phyloP scores from a whole-genome alignment of 2,888 invertebrate genomes.

The Lepetodrilus schrolli region DNA sequence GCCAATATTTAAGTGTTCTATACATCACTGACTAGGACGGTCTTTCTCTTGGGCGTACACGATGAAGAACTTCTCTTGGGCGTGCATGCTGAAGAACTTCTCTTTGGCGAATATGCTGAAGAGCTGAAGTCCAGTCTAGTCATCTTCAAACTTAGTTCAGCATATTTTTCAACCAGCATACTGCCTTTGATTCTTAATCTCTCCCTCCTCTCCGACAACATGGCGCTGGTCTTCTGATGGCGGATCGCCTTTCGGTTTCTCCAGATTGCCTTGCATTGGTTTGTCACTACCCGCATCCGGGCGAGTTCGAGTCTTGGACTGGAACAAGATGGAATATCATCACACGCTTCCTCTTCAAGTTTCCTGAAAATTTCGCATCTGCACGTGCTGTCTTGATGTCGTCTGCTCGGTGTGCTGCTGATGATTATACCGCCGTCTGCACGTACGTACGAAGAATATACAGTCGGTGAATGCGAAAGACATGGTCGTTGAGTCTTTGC shows the following conservation, averaged over 20 bases:
- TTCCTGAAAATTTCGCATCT: not conserved
- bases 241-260: not conserved
- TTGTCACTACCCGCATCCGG: not conserved
- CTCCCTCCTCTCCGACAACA: not conserved
- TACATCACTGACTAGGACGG: not conserved
- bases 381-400: not conserved
- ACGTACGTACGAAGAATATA: not conserved
- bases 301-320: slow-evolving; percentile 10
- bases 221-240: not conserved
- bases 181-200: not conserved
- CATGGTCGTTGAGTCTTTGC: not conserved
- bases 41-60: not conserved
- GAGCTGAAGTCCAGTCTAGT: not conserved
- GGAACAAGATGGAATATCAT: not conserved
- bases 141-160: not conserved
- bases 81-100: too few species aligned
- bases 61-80: too few species aligned
- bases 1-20: not conserved
- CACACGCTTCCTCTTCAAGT: not conserved
- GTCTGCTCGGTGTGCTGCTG: not conserved
- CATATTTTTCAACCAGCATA: not conserved
- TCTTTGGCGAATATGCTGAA: not conserved
- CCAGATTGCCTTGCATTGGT: not conserved
- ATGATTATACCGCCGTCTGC: not conserved
- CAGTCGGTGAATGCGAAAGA: not conserved